Conservation (phyloP, 2,797 vertebrate species). For the Dendrocincla fuliginosa region DNA sequence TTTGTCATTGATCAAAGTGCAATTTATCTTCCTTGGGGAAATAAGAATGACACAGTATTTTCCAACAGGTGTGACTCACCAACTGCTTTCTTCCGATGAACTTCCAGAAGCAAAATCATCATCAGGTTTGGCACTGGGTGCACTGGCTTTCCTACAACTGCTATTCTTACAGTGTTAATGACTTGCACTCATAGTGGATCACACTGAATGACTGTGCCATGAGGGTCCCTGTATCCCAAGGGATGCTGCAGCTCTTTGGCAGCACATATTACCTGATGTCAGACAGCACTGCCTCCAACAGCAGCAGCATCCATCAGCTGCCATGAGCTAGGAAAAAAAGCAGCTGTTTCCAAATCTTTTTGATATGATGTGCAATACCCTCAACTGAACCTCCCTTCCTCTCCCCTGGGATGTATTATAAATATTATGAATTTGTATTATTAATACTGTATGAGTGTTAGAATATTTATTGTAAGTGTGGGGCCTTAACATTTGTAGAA, state of each 20-base stretch:
- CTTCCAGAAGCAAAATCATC: neutral
- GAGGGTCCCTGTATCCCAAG: neutral
- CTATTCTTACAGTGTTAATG: neutral
- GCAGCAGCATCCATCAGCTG: slow-evolving; percentile 48
- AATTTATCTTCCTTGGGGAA: slow-evolving; percentile 1
- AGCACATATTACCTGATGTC: slow-evolving; percentile 31
- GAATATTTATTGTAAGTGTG: slow-evolving; percentile 55
- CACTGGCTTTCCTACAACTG: neutral
- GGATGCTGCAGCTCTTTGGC: slow-evolving; percentile 13
- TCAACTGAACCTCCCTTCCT: neutral
- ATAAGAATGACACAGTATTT: neutral
- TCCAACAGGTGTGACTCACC: neutral
- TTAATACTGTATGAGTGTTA: slow-evolving; percentile 65
- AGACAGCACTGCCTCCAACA: slow-evolving; percentile 2
- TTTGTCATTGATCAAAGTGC: neutral
- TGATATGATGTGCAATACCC: slow-evolving; percentile 37
- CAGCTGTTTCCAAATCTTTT: slow-evolving; percentile 61
- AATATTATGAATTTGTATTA: slow-evolving; percentile 67
- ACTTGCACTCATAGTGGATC: neutral
- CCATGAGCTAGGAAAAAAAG: slow-evolving; percentile 5
- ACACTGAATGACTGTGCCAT: neutral
- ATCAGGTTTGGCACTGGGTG: neutral
- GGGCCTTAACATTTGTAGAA: slow-evolving; percentile 54
- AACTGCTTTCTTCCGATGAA: neutral
- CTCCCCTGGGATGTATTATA: slow-evolving; percentile 53